A percentile compares a stretch with the other conserved stretches of the same genome.
phyloP scores from a whole-genome alignment of 2,888 invertebrate species.

The Ditula angustiorana region DNA sequence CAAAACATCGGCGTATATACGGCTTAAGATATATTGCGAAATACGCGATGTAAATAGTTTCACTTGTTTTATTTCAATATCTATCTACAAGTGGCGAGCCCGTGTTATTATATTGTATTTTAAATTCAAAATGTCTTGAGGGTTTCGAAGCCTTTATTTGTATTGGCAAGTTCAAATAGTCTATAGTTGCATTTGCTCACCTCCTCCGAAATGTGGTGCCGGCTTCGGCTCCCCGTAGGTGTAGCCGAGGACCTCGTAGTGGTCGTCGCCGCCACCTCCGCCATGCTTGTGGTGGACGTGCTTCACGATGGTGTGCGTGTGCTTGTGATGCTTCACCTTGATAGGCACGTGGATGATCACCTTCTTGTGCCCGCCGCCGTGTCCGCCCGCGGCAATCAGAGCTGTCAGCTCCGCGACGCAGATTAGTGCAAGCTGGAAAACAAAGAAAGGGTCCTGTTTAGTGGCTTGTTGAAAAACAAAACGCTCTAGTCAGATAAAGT shows the following conservation, averaged over 20 bases:
- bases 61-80: no score
- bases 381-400: conserved; percentile 74
- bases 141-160: no score
- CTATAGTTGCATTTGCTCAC: no score
- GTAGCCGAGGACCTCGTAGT: conserved; percentile 89
- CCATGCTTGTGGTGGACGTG: conserved; percentile 88
- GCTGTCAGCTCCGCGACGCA: conserved; percentile 70
- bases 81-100: no score
- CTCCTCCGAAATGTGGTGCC: conserved; percentile 78
- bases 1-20: no score
- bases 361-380: conserved; percentile 87
- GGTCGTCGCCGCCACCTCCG: conserved; percentile 84
- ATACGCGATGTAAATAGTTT: no score
- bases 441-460: conserved; percentile 28
- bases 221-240: conserved; percentile 87
- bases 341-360: conserved; percentile 92
- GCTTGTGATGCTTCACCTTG: conserved; percentile 91
- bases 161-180: no score
- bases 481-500: no score
- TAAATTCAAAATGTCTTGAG: not conserved
- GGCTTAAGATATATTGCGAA: no score
- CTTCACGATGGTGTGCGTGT: conserved; percentile 91
- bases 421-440: conserved; percentile 68
- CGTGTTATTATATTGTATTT: no score
- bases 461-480: no score